Conservation (phyloP, 2,113 vertebrate species). For the Micronycteris hirsuta region DNA sequence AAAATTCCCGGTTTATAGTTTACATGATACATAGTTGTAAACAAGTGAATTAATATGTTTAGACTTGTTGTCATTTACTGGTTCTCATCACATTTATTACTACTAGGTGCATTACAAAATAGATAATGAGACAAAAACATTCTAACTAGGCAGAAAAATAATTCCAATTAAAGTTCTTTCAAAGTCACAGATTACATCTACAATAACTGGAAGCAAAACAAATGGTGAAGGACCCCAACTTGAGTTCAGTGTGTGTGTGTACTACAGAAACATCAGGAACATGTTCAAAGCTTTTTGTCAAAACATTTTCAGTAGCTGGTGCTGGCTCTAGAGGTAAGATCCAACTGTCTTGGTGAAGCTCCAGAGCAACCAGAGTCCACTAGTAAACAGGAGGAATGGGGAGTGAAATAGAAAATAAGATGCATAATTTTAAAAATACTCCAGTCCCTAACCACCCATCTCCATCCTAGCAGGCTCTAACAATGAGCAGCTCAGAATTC, state of each 20-base stretch:
- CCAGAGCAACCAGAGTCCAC: neutral
- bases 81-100: neutral
- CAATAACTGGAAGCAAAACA: neutral
- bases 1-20: neutral
- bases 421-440: neutral
- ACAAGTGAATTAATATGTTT: neutral
- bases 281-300: neutral
- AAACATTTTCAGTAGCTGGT: neutral
- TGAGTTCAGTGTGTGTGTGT: neutral
- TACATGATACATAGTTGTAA: neutral
- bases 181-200: neutral
- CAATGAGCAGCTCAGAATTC: neutral
- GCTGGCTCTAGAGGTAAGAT: neutral
- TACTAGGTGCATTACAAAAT: neutral
- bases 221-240: neutral
- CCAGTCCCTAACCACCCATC: neutral
- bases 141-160: neutral
- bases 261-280: neutral
- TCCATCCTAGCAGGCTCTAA: neutral
- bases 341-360: neutral
- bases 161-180: neutral
- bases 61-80: neutral
- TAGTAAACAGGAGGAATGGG: neutral
- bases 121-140: neutral
- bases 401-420: neutral